phyloP scores from a whole-genome alignment of 2,888 invertebrate genomes.

The Argyresthia albistria region DNA sequence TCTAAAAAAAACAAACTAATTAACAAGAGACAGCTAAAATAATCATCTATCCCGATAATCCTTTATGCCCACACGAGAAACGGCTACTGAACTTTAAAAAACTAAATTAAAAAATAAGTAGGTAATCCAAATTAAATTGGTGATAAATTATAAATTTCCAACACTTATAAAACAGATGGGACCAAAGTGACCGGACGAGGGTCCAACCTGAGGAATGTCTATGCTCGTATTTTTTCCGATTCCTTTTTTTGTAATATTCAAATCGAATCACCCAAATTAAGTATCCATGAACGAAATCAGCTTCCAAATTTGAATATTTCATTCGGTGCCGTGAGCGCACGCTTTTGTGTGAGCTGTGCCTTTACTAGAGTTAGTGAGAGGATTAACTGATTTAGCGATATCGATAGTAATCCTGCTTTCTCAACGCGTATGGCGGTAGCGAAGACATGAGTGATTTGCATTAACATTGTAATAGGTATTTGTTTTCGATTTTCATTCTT shows the following conservation, averaged over 20 bases:
- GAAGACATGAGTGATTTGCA: too few relatives aligned
- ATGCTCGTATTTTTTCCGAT: constrained; percentile 25
- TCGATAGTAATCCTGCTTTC: constrained; percentile 8
- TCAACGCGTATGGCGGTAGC: too few relatives aligned
- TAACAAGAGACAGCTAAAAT: background rate
- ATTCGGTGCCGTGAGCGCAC: constrained; percentile 54
- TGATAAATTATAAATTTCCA: constrained; percentile 9
- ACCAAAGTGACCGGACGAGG: constrained; percentile 6
- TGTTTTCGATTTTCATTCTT: too few relatives aligned
- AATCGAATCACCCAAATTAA: constrained; percentile 73
- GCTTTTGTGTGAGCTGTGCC: constrained; percentile 42
- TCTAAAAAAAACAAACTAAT: background rate
- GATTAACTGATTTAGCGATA: constrained; percentile 12
- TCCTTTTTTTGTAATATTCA: constrained; percentile 59
- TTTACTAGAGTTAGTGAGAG: background rate
- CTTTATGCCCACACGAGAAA: background rate
- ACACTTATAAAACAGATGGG: constrained; percentile 12
- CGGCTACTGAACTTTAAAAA: background rate
- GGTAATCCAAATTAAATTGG: background rate
- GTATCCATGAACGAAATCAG: constrained; percentile 73
- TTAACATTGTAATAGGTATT: too few relatives aligned
- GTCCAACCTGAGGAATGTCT: constrained; percentile 44
- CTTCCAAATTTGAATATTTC: constrained; percentile 73
- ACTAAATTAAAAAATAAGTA: background rate
- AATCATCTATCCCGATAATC: background rate